These are phyloP conservation scores for Cathartes aura DNA, from an alignment of 2,113 vertebrate genomes.

Conservation along the genomic window DNA sequence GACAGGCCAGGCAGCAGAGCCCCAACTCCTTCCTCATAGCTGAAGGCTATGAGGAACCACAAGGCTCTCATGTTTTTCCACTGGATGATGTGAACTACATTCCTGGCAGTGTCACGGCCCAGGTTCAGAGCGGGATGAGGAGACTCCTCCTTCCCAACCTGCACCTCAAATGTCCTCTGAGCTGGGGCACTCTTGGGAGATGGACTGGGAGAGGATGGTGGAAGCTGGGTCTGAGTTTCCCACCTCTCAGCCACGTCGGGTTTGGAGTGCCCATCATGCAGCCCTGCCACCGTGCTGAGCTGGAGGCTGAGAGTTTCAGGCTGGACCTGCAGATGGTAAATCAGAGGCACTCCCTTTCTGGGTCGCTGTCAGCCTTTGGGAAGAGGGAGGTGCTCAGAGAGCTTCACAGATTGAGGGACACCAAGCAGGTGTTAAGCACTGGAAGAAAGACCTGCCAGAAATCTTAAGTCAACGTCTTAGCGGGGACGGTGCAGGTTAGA, in stretches of 20 bases:
- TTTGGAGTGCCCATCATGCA: neutral
- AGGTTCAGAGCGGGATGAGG: neutral
- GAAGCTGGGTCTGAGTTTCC: neutral
- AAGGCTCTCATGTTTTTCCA: neutral
- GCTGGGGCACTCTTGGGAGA: neutral
- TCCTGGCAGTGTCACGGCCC: neutral
- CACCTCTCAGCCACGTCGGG: rapidly evolving
- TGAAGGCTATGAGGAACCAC: neutral
- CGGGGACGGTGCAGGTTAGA: neutral
- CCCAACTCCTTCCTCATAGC: neutral
- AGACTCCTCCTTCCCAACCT: neutral
- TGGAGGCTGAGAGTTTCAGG: neutral
- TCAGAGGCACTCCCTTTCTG: no score
- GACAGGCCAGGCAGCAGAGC: neutral
- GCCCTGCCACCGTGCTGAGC: neutral
- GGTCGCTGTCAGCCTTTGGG: neutral
- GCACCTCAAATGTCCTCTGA: neutral
- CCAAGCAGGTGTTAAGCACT: neutral
- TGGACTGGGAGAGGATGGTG: neutral
- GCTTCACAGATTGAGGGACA: neutral
- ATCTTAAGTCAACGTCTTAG: neutral
- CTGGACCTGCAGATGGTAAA: neutral
- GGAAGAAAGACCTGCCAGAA: neutral
- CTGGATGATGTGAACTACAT: neutral
- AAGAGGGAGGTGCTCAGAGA: neutral